These are phyloP conservation scores for Apodemus speciosus DNA, from an alignment of 2,113 vertebrate species.

Conservation along the genomic window DNA sequence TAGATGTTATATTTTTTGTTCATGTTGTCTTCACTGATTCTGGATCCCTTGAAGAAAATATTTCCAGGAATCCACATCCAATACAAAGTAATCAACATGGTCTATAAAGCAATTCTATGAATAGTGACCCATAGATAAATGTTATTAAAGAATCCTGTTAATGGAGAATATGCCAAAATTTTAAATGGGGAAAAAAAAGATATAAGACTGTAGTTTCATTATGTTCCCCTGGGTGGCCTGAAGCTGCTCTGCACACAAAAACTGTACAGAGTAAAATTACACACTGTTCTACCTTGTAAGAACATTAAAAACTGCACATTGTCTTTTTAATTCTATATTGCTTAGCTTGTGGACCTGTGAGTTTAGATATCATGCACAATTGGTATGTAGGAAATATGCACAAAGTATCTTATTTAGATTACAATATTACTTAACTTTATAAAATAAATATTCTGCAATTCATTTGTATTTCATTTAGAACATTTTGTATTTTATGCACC, in stretches of 20 bases:
- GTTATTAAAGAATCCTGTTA: conserved; percentile 24
- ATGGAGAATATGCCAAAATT: not conserved
- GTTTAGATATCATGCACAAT: not conserved
- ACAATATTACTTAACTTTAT: not conserved
- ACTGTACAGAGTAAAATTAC: conserved; percentile 8
- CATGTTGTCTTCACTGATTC: not conserved
- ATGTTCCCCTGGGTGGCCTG: not conserved
- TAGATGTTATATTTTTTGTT: not conserved
- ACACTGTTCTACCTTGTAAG: not conserved
- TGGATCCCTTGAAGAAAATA: not conserved
- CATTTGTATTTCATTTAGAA: not conserved
- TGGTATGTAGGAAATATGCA: not conserved
- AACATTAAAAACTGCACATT: not conserved
- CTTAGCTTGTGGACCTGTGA: not conserved
- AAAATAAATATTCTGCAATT: conserved; percentile 25
- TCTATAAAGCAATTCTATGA: not conserved
- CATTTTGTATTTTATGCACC: not conserved
- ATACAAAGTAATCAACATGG: not conserved
- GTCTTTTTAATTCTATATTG: not conserved
- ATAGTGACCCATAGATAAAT: not conserved
- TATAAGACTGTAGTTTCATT: not conserved
- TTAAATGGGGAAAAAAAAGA: not conserved
- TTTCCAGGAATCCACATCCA: not conserved
- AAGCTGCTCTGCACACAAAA: not conserved
- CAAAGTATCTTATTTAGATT: not conserved